phyloP scores from a whole-genome alignment of 2,797 vertebrate species.

The Hapalemur alaotrensis region DNA sequence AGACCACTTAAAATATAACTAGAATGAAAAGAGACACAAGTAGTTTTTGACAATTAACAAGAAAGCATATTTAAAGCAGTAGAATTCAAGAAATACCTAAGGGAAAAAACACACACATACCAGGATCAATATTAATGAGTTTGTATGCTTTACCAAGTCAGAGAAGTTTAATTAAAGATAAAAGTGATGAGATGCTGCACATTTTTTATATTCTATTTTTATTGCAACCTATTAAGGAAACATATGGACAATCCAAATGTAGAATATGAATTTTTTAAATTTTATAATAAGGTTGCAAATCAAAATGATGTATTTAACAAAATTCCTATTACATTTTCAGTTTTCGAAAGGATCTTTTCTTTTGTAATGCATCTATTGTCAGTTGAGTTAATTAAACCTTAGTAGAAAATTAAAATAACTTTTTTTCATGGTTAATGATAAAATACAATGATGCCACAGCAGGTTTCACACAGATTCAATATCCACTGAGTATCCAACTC shows the following conservation, averaged over 20 bases:
- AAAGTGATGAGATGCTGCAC: neutral
- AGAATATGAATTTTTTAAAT: slow-evolving; percentile 25
- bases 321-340: slow-evolving; percentile 11
- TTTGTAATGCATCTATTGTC: neutral
- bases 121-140: neutral
- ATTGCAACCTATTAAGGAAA: slow-evolving; percentile 45
- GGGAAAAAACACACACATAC: neutral
- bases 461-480: neutral
- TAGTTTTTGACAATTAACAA: neutral
- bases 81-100: neutral
- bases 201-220: slow-evolving; percentile 30
- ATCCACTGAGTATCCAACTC: neutral
- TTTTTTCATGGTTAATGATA: neutral
- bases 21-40: neutral
- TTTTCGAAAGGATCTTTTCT: neutral
- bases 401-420: neutral
- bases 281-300: slow-evolving; percentile 27
- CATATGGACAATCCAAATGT: neutral
- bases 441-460: neutral
- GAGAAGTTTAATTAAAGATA: neutral
- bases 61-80: neutral
- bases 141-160: neutral
- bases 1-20: neutral
- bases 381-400: neutral
- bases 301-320: slow-evolving; percentile 37